These are phyloP conservation scores for Eilema sororculum DNA, from an alignment of 2,888 invertebrate genomes.

Conservation along the genomic window DNA sequence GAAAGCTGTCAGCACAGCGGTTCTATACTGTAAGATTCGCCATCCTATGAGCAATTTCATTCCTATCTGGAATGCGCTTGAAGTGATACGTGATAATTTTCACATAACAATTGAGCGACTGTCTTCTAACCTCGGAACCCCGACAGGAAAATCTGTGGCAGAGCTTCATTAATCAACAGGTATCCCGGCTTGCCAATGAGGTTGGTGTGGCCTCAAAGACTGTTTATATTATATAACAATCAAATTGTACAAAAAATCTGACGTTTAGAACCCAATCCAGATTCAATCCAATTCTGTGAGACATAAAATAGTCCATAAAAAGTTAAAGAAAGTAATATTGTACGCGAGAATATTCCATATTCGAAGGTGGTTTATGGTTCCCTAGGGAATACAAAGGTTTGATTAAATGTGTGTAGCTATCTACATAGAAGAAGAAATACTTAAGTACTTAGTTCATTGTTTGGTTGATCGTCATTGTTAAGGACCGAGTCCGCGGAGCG, in stretches of 20 bases:
- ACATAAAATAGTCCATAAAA: conserved; percentile 16
- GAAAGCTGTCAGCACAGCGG: too few relatives aligned
- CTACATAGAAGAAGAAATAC: background rate
- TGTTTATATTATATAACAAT: background rate
- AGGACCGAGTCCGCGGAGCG: too few relatives aligned
- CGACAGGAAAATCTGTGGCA: too few relatives aligned
- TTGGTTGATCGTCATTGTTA: background rate
- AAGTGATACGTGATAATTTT: too few relatives aligned
- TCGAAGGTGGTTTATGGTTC: conserved; percentile 4
- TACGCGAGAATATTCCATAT: conserved; percentile 21
- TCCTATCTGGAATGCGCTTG: too few relatives aligned
- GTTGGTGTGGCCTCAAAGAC: too few relatives aligned
- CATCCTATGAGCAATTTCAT: too few relatives aligned
- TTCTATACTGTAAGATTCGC: too few relatives aligned
- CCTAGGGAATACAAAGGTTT: background rate
- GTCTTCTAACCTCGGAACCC: too few relatives aligned
- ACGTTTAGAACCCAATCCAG: conserved; percentile 14
- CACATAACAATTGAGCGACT: too few relatives aligned
- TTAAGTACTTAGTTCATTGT: background rate
- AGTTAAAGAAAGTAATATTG: conserved; percentile 18
- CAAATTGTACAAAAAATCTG: conserved; percentile 3
- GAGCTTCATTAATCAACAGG: background rate
- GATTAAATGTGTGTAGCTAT: background rate
- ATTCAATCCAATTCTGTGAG: background rate
- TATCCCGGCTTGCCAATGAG: too few relatives aligned